Evolutionary conservation across 2,797 vertebrate genomes (phyloP).

Genomic region (Natrix natrix): DNA sequence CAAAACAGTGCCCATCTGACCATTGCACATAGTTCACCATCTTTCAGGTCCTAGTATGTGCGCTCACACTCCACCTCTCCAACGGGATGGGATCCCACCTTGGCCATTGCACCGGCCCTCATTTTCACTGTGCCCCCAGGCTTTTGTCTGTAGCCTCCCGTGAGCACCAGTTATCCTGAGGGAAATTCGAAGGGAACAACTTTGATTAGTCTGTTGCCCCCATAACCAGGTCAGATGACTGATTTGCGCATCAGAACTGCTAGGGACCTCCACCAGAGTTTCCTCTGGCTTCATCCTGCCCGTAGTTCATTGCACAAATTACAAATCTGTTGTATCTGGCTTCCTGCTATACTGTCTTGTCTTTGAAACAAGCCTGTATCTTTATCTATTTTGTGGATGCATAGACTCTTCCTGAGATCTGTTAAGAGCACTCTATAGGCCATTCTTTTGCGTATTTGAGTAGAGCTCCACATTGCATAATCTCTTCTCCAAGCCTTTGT

Average conservation of each 20-base stretch:
- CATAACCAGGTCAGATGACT: neutral
- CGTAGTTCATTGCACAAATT: neutral
- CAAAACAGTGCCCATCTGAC: neutral
- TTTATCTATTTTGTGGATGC: neutral
- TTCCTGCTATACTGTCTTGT: neutral
- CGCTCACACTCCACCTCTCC: neutral
- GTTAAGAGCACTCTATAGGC: neutral
- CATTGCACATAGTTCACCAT: neutral
- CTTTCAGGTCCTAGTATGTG: neutral
- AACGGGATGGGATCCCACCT: neutral
- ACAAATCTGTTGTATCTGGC: neutral
- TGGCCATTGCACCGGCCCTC: fast-evolving
- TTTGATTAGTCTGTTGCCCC: neutral
- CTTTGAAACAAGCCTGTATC: neutral
- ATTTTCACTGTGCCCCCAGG: neutral
- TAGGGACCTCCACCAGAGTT: neutral
- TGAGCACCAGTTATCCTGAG: neutral
- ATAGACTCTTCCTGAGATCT: neutral
- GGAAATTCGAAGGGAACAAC: neutral
- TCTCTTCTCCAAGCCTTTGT: neutral
- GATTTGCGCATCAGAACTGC: neutral
- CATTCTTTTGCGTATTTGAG: neutral
- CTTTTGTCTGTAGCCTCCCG: neutral
- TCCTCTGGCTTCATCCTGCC: neutral
- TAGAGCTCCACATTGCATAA: neutral